A percentile compares a stretch with the other conserved stretches of the same genome.
Conservation (phyloP, 2,113 vertebrate genomes). For the Xenus cinereus region DNA sequence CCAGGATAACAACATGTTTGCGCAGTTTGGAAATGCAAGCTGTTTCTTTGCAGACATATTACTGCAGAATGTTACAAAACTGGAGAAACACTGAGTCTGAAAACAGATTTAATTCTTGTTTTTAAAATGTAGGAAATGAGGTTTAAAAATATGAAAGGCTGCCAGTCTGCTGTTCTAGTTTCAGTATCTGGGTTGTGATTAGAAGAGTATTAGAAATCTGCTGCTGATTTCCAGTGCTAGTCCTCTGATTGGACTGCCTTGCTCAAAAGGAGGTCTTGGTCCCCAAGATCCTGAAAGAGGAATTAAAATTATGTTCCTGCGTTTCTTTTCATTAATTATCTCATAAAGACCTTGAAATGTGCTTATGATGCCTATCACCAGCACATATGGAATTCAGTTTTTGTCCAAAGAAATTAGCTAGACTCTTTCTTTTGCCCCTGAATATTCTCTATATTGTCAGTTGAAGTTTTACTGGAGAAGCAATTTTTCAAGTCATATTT, state of each 20-base stretch:
- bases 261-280: constrained; percentile 19
- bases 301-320: constrained; percentile 9
- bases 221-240: background rate
- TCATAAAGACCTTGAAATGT: constrained; percentile 8
- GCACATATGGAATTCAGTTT: background rate
- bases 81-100: background rate
- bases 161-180: constrained; percentile 47
- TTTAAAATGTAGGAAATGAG: constrained; percentile 23
- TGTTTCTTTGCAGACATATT: constrained; percentile 41
- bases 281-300: constrained; percentile 13
- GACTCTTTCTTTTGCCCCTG: background rate
- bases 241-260: background rate
- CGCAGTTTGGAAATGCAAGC: background rate
- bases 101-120: constrained; percentile 39
- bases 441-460: background rate
- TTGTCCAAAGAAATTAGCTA: background rate
- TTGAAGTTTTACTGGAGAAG: background rate
- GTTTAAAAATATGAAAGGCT: constrained; percentile 30
- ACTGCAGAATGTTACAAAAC: constrained; percentile 12
- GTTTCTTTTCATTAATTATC: constrained; percentile 33
- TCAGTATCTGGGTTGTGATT: constrained; percentile 45
- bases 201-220: constrained; percentile 20
- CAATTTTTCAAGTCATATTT: background rate
- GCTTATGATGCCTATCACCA: background rate
- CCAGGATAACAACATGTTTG: constrained; percentile 23